Percentiles rank a stretch among this genome's conserved stretches.
These are phyloP conservation scores for Mya arenaria DNA, from an alignment of 1,140 invertebrate genomes.

Conservation along the genomic window DNA sequence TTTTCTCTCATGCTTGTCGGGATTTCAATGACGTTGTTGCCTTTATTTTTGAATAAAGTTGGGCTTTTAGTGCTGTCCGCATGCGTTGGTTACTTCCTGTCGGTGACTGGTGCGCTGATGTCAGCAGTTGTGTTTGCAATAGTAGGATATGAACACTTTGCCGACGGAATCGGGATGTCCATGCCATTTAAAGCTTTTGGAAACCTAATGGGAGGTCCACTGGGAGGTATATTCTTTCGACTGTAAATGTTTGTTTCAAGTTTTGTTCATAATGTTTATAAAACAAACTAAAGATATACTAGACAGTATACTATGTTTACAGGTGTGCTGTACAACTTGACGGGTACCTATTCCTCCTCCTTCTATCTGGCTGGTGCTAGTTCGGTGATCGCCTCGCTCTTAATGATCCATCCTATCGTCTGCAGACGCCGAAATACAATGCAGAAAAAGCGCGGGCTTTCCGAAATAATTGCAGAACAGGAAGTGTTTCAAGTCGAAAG, in stretches of 20 bases:
- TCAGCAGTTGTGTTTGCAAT: neutral
- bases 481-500: no score
- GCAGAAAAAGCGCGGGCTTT: no score
- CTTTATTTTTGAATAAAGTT: neutral
- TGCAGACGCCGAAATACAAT: neutral
- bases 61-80: constrained; percentile 9
- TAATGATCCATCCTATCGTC: neutral
- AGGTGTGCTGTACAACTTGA: neutral
- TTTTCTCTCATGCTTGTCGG: neutral
- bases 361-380: neutral
- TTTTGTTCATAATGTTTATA: no score
- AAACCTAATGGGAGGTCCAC: neutral
- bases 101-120: constrained; percentile 31
- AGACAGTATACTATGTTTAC: neutral
- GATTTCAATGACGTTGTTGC: neutral
- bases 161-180: no score
- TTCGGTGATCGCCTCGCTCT: neutral
- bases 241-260: no score
- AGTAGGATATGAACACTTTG: neutral
- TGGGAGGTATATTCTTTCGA: neutral
- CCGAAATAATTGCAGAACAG: no score
- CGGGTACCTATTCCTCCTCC: neutral
- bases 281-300: no score
- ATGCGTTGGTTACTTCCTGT: constrained; percentile 22
- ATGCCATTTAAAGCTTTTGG: neutral